phyloP scores from a whole-genome alignment of 2,888 invertebrate genomes.

The Orgyia antiqua region DNA sequence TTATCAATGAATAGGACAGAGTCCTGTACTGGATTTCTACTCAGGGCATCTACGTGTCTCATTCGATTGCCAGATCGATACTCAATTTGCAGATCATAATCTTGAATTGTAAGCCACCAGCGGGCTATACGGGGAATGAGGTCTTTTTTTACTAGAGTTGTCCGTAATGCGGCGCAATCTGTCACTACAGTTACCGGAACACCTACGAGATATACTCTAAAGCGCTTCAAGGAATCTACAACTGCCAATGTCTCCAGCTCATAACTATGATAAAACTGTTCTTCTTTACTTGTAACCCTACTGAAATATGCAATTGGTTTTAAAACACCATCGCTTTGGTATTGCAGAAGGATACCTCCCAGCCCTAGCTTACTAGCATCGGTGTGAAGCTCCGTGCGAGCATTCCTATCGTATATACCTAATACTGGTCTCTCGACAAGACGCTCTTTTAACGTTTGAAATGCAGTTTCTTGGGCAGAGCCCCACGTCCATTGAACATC shows the following conservation, averaged over 20 bases:
- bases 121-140: background rate
- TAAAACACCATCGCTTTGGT: too few species aligned
- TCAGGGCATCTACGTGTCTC: background rate
- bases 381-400: constrained; percentile 27
- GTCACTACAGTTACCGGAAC: background rate
- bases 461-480: too few species aligned
- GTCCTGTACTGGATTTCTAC: background rate
- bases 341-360: constrained; percentile 30
- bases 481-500: too few species aligned
- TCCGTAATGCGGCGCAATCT: background rate
- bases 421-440: too few species aligned
- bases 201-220: too few species aligned
- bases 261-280: too few species aligned
- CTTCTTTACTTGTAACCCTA: too few species aligned
- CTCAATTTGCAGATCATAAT: background rate
- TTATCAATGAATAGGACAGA: background rate
- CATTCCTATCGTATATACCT: constrained; percentile 19
- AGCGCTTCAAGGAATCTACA: too few species aligned
- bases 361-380: constrained; percentile 34
- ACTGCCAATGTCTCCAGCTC: too few species aligned
- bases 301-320: too few species aligned
- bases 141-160: background rate
- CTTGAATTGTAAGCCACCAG: background rate
- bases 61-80: background rate
- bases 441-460: too few species aligned